Base-by-base conservation (phyloP, 2,888 invertebrate species). In the Hirudinaria manillensis region DNA sequence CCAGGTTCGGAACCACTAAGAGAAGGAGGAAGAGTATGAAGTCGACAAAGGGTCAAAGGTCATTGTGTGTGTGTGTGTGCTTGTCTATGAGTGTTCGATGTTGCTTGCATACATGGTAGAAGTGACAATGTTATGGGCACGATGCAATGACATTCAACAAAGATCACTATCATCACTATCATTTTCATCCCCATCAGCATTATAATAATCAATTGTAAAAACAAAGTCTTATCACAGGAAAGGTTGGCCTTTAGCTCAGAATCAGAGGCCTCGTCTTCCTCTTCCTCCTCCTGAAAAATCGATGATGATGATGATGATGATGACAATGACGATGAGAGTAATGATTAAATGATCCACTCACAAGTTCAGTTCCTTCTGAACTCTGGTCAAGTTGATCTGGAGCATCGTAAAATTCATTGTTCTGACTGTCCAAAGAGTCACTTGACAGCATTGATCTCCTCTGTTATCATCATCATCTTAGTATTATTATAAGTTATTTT, bases 401-500 rank as follows among this genome's bases (percentile, higher is more conserved):
- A 0, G 92, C 92, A 84, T 92, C 92, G 83, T 91, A 92, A 87
- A 92, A 92, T 85, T 92, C 84, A 0, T 91, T 91, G 65, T 72
- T 65, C 73, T 84, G 83, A 34, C 91, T 91, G 82, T 91, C 91
- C 84, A 90, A 76, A 4, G 79, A 79, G 16, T 74, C 76, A 36
- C 79, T 76, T 2, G 76, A 70, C 3, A 76, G 70, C 32, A 78
- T 36, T 21, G 51, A 75, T 27, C 51, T 21, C 19, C 56, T 45
- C 71, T 72, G 70, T 45, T 27, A 53, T 45, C 45, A 7, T 45
- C 36, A 10, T 68, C 36, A 6, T 68, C n/a, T 2, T 34, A 10
- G 34, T 4, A 29, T 67, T 67, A 7, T 29, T 6, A 67, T 67
- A 21, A 67, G 21, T 29, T 67, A 67, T 67, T 32, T 6, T 6